Percentiles rank a stretch among this genome's conserved stretches.
phyloP scores from a whole-genome alignment of 2,797 vertebrate species.

The Sphenodon punctatus region DNA sequence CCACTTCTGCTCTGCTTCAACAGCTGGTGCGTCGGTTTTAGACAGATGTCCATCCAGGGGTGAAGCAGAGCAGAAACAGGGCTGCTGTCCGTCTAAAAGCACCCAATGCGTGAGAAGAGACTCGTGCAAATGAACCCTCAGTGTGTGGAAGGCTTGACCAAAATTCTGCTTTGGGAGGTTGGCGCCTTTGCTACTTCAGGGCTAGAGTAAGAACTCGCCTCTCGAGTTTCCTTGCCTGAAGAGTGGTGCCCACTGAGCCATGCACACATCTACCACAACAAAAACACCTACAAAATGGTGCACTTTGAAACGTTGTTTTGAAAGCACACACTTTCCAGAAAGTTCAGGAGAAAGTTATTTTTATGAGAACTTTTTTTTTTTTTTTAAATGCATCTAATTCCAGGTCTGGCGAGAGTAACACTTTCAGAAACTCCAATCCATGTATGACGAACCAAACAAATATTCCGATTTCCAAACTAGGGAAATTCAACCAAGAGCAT shows the following conservation, averaged over 20 bases:
- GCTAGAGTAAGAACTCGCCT: neutral
- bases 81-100: too few relatives aligned
- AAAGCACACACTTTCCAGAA: neutral
- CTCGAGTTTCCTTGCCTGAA: rapidly evolving
- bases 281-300: rapidly evolving
- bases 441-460: neutral
- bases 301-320: rapidly evolving
- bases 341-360: neutral
- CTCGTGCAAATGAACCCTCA: too few relatives aligned
- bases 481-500: neutral
- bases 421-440: neutral
- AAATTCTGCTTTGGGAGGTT: too few relatives aligned
- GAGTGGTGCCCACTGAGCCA: neutral
- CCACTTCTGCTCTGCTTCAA: too few relatives aligned
- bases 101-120: too few relatives aligned
- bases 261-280: neutral
- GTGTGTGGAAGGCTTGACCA: too few relatives aligned
- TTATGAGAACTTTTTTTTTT: neutral
- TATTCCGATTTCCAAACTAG: neutral
- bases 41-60: too few relatives aligned
- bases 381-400: neutral
- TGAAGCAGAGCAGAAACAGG: too few relatives aligned
- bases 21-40: too few relatives aligned
- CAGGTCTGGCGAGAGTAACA: neutral
- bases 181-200: too few relatives aligned